Percentiles rank a stretch among this genome's conserved stretches.
Evolutionary conservation across 2,888 invertebrate species (phyloP).

Genomic region (Papilio protenor): DNA sequence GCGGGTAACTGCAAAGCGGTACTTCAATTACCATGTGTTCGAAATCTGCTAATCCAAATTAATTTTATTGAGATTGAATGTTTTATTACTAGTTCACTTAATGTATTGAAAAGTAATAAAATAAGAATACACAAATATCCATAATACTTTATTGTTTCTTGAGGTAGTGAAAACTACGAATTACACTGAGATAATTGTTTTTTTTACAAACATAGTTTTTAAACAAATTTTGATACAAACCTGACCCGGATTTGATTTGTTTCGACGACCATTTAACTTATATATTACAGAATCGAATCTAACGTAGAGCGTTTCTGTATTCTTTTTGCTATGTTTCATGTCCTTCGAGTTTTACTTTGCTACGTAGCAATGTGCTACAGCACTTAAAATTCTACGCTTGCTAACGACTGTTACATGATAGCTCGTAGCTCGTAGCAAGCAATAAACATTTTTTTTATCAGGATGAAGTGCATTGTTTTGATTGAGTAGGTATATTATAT

Average conservation of each 20-base stretch:
- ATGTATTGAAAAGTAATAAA: not conserved
- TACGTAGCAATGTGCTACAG: not conserved
- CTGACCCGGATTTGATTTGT: not conserved
- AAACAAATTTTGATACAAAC: not conserved
- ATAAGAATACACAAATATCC: not conserved
- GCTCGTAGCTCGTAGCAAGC: not conserved
- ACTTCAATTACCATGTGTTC: slow-evolving; percentile 12
- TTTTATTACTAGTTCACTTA: not conserved
- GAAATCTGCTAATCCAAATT: slow-evolving; percentile 9
- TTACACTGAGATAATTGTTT: not conserved
- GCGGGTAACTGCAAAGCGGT: slow-evolving; percentile 4
- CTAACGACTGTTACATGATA: not conserved
- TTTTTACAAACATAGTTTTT: not conserved
- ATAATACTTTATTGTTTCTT: no score
- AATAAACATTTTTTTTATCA: not conserved
- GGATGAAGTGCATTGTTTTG: not conserved
- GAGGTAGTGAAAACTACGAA: no score
- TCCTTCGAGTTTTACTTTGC: not conserved
- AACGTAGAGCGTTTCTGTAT: no score
- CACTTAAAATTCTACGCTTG: not conserved
- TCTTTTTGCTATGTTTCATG: no score
- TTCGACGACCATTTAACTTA: no score
- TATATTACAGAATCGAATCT: no score
- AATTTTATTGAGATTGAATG: not conserved
- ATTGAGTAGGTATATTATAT: no score